phyloP scores from a whole-genome alignment of 2,797 vertebrate species.

The Gallinago nigripennis region DNA sequence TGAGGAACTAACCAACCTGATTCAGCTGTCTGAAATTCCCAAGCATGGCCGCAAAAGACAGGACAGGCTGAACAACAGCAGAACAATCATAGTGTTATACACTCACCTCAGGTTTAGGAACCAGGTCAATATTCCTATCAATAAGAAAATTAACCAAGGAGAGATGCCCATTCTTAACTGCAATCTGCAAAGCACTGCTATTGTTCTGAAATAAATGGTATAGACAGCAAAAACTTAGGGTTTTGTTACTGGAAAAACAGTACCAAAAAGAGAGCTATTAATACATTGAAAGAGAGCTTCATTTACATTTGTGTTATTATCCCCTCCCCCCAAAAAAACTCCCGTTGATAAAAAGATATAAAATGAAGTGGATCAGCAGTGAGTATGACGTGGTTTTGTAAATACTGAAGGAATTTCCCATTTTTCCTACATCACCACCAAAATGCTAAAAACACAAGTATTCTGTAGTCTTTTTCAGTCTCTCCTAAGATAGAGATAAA shows the following conservation, averaged over 20 bases:
- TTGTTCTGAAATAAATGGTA: slow-evolving; percentile 72
- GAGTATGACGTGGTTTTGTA: background rate
- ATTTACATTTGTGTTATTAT: background rate
- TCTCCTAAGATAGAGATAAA: background rate
- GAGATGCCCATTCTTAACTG: slow-evolving; percentile 79
- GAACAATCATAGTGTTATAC: background rate
- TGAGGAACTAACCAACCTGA: background rate
- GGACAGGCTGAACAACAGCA: background rate
- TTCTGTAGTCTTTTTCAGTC: background rate
- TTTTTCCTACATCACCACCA: background rate
- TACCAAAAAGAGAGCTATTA: background rate
- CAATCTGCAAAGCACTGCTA: slow-evolving; percentile 79
- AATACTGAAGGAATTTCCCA: background rate
- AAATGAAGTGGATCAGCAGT: background rate
- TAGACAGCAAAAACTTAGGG: background rate
- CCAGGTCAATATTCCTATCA: slow-evolving; percentile 73
- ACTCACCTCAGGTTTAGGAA: slow-evolving; percentile 81
- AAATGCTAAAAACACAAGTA: background rate
- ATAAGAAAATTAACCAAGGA: slow-evolving; percentile 84
- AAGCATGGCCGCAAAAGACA: background rate
- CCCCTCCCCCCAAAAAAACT: background rate
- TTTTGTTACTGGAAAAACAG: background rate
- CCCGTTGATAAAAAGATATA: background rate
- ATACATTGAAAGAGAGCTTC: background rate
- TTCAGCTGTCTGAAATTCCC: background rate